Evolutionary conservation across 2,113 vertebrate species (phyloP), one percentile per base, ranked within the genome.

Genomic region (Nasalis larvatus): DNA sequence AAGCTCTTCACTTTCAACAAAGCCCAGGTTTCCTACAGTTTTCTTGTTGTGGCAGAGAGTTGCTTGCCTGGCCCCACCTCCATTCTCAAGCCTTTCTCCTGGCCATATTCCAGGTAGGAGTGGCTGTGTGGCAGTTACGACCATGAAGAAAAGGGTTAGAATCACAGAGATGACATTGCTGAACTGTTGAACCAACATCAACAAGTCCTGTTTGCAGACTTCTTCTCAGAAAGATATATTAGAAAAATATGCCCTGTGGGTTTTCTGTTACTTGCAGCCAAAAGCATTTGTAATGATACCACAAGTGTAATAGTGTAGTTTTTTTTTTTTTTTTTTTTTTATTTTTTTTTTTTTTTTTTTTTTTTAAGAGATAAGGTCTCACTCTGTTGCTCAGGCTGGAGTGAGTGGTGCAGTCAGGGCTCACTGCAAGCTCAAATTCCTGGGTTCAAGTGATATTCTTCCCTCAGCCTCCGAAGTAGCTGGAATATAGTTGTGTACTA

Each of bases 241-340:
- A 89, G 52, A 82, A 30, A 81, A n/a, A 35, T 13, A n/a, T 1
- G 37, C 63, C 18, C 49, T 45, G 8, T 30, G 85, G n/a, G 27
- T 71, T 93, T 85, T 84, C 30, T 68, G 35, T 16, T 40, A 10
- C 8, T 49, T 86, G 84, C 30, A 58, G 78, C 49, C 18, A 6
- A 13, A 74, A 63, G 40, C 68, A 40, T 21, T 63, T 3, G 2
- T 10, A 25, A 74, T 27, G 52, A 35, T 4, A 9, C 3, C 63
- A 49, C 66, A 63, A 3, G 32, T 0, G 1, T 1, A 6, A 11
- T 9, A 6, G 13, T 17, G 16, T 54, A 20, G 45, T 42, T 27
- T 73, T 3, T 63, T 13, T 63, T 63, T 60, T 60, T 47, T 12
- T n/a, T n/a, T n/a, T n/a, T n/a, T n/a, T n/a, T n/a, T n/a, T n/a